Percentiles rank a stretch among this genome's conserved stretches.
Evolutionary conservation across 2,888 invertebrate species (phyloP).

Genomic region (Aporophyla nigra): DNA sequence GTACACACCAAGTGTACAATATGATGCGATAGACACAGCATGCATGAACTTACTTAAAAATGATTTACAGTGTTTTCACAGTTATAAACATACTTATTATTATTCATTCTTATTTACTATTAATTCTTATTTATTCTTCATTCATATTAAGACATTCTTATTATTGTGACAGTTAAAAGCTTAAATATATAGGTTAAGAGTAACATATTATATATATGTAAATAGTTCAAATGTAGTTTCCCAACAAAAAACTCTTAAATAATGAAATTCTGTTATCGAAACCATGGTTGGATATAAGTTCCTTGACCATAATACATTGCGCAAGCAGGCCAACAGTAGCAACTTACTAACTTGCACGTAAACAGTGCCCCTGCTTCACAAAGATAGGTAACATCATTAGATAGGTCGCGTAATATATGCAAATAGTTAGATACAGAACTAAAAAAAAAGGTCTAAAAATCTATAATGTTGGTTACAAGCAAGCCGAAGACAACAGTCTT

Average conservation of each 20-base stretch:
- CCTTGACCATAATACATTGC: conserved; percentile 3
- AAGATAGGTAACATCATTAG: not conserved
- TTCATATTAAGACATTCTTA: no score
- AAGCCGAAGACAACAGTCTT: not conserved
- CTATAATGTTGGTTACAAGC: not conserved
- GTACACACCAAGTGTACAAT: no score
- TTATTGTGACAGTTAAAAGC: no score
- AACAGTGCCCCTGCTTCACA: not conserved
- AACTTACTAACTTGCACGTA: not conserved
- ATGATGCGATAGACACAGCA: no score
- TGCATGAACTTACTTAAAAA: no score
- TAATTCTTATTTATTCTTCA: no score
- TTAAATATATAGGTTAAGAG: no score
- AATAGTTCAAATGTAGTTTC: not conserved
- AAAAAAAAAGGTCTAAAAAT: not conserved
- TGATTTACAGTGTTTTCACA: no score
- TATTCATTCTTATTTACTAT: no score
- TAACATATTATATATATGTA: no score
- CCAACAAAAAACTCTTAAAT: not conserved
- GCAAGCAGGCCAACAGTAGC: not conserved
- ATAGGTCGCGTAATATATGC: not conserved
- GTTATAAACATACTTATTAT: no score
- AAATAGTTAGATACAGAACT: not conserved
- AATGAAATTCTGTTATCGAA: not conserved
- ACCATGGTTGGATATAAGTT: no score